Base-by-base conservation (phyloP, 2,113 vertebrate species). In the Marmota monax region DNA sequence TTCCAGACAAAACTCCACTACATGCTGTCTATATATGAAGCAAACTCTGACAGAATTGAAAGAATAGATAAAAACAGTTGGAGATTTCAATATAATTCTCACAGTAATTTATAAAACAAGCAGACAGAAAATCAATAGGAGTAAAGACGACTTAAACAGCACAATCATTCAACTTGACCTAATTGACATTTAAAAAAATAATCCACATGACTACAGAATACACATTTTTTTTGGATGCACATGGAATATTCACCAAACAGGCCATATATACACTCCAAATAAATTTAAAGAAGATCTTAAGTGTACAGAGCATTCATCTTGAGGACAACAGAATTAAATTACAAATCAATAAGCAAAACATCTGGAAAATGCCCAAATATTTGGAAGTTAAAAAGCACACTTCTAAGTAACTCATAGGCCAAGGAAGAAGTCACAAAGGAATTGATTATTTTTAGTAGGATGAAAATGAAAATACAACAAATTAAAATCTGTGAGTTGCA, bases 391-490 rank as follows among this genome's bases (percentile, higher is more conserved):
- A 80, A 85, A 45, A 72, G 12, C 10, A 92, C n/a, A 80, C 23
- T 85, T 97, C 37, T 84, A 63, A 63, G 23, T 63, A 82, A 92
- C 56, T n/a, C 69, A 72, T 45, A 48, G 53, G 58, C 79, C 79
- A 92, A 88, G 87, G 69, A 86, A 89, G 70, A 94, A 97, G 80
- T 89, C 29, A n/a, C 34, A 51, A 27, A 65, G n/a, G 14, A 83
- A 65, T 74, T 74, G 51, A 76, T 76, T 39, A 58, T 80, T 73
- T 85, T 80, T 72, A 82, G 73, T 76, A n/a, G 70, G 22, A 89
- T 45, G 20, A 83, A 65, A 88, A 94, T 84, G 45, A 90, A 94
- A 94, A 42, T 83, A 84, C 27, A 65, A 34, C 45, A 69, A 58
- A 74, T 39, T 56, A 83, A 58, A 65, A 74, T 94, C 65, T 84